Conservation (phyloP, 2,113 vertebrate species). For the Istiophorus platypterus region DNA sequence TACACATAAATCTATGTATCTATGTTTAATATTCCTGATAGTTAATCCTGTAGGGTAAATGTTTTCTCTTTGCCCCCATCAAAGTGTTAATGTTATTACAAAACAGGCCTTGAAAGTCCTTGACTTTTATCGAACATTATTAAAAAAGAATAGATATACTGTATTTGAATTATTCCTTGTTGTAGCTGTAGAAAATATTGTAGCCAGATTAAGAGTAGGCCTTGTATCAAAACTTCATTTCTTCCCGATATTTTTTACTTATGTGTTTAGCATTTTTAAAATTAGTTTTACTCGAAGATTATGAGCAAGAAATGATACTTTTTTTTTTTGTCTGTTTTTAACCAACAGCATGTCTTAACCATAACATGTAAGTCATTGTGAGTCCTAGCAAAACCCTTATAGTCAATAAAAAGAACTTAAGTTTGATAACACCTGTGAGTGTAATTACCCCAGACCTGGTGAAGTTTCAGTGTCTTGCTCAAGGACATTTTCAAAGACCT, state of each 20-base stretch:
- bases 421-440: too few relatives aligned
- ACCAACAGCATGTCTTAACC: not conserved
- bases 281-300: not conserved
- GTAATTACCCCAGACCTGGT: too few relatives aligned
- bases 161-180: not conserved
- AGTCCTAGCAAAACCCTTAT: not conserved
- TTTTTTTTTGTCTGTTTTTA: not conserved
- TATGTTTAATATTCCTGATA: not conserved
- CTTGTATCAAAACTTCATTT: not conserved
- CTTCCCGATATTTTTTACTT: not conserved
- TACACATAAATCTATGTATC: slow-evolving; percentile 45
- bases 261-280: not conserved
- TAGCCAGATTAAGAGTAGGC: not conserved
- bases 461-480: too few relatives aligned
- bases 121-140: not conserved
- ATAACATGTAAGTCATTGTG: not conserved
- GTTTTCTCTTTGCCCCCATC: not conserved
- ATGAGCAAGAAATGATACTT: not conserved
- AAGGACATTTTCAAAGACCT: too few relatives aligned
- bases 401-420: not conserved
- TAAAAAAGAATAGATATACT: not conserved
- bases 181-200: not conserved
- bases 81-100: not conserved
- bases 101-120: not conserved
- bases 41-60: not conserved